Evolutionary conservation across 2,888 invertebrate species (phyloP).

Genomic region (Tubulanus polymorphus): DNA sequence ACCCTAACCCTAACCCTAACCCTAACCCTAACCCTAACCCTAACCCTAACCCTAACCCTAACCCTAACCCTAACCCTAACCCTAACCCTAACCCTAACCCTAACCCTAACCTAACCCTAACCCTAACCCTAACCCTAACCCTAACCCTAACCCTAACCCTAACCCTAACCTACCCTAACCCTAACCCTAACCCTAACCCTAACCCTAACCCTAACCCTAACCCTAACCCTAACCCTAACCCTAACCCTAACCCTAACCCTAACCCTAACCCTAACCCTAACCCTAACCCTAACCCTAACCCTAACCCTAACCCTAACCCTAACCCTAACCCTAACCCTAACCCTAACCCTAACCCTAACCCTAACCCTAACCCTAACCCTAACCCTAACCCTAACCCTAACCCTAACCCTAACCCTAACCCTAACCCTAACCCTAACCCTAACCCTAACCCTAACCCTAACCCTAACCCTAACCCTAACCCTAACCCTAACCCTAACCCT

Average conservation of each 20-base stretch:
- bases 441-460: slow-evolving; percentile 30
- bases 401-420: slow-evolving; percentile 28
- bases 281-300: slow-evolving; percentile 9
- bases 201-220: slow-evolving; percentile 9
- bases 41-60: too few relatives aligned
- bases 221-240: slow-evolving; percentile 6
- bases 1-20: too few relatives aligned
- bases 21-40: slow-evolving; percentile 1
- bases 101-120: too few relatives aligned
- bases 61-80: too few relatives aligned
- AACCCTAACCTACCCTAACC: slow-evolving; percentile 6
- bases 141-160: slow-evolving; percentile 12
- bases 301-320: slow-evolving; percentile 13
- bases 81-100: too few relatives aligned
- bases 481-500: slow-evolving; percentile 21
- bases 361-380: slow-evolving; percentile 27
- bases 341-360: slow-evolving; percentile 27
- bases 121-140: slow-evolving; percentile 2
- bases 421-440: slow-evolving; percentile 28
- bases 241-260: slow-evolving; percentile 8
- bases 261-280: slow-evolving; percentile 8
- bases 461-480: slow-evolving; percentile 26
- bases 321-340: slow-evolving; percentile 30
- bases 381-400: slow-evolving; percentile 27
- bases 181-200: slow-evolving; percentile 9